Evolutionary conservation across 1,140 invertebrate species (phyloP).

Genomic region (Anoplolepis gracilipes): DNA sequence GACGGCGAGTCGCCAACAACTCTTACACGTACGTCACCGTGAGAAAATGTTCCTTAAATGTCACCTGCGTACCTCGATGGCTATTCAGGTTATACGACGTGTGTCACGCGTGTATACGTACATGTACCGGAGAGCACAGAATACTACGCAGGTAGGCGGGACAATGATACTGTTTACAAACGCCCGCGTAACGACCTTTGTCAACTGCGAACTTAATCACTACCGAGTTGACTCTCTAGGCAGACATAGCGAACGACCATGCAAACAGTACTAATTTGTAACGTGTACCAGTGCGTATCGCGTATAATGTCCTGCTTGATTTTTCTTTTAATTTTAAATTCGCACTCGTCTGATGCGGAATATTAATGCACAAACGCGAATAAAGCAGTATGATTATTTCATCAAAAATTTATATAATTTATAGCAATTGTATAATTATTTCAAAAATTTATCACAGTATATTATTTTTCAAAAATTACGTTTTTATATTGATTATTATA

Average conservation of each 20-base stretch:
- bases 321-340: background rate
- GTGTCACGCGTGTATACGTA: background rate
- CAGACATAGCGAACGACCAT: slow-evolving; percentile 40
- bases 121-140: background rate
- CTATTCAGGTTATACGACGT: background rate
- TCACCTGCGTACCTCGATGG: background rate
- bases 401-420: background rate
- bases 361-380: background rate
- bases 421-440: background rate
- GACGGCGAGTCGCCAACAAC: background rate
- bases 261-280: slow-evolving; percentile 46
- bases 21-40: background rate
- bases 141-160: background rate
- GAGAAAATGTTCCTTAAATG: background rate
- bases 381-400: background rate
- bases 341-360: too few relatives aligned
- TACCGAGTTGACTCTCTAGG: slow-evolving; percentile 45
- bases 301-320: background rate
- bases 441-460: background rate
- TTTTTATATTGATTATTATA: background rate
- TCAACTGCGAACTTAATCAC: slow-evolving; percentile 54
- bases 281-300: background rate
- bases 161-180: slow-evolving; percentile 47
- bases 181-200: slow-evolving; percentile 41
- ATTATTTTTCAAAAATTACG: too few relatives aligned